Base-by-base conservation (phyloP, 1,140 invertebrate genomes). In the Daktulosphaira vitifoliae region DNA sequence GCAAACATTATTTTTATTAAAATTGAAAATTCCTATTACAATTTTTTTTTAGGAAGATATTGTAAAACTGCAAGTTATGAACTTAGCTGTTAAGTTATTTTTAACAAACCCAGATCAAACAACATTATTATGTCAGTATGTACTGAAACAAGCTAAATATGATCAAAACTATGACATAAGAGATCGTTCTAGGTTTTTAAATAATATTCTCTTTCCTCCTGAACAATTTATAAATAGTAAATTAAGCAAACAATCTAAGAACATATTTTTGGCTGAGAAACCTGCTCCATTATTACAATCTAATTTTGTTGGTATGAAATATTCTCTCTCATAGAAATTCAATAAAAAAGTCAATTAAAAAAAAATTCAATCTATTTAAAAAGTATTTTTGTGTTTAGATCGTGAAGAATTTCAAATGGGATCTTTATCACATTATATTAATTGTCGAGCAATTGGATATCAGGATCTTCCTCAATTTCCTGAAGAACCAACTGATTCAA, bases 131-230 rank as follows among this genome's bases (percentile, higher is more conserved):
- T 92, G 92, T 73, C 89, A 92, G 72, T 99, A 99, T 76, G 86
- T 98, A 4, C 89, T 98, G 68, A 93, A 93, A 72, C 78, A 99
- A 71, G 96, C 97, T 0, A 91, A 95, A 71, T 99, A 98, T 74
- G 97, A 99, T 79, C 85, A 88, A 54, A 97, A 94, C 76, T 99
- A 99, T 73, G 96, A 99, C 77, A 95, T 99, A 42, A 79, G 97
- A 39, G 97, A 99, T 78, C 79, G 95, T 1, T 90, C 91, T 2
- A 77, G 96, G 20, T 87, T 97, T 71, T 77, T 98, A 16, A 81
- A 84, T 22, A 84, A 86, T 29, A 87, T 97, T 69, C 82, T 95
- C 3, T 84, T 89, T 71, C 82, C 85, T 11, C 6, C 42, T 0
- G 56, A 62, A 5, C 74, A 79, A 52, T 79, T 46, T 22, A 51